Conservation (phyloP, 2,113 vertebrate genomes). For the Python bivittatus region DNA sequence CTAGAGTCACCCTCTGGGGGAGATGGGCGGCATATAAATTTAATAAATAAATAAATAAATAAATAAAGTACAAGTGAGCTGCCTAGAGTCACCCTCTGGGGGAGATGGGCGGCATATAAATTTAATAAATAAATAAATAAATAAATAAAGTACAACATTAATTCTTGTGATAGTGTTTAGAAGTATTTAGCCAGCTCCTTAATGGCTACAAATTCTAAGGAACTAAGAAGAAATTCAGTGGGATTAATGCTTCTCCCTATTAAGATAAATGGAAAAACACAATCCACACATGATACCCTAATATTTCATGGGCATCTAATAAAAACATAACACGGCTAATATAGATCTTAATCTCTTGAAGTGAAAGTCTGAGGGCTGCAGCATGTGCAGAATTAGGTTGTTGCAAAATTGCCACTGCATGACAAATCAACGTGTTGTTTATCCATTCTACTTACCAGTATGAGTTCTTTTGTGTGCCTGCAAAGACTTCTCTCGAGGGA, state of each 20-base stretch:
- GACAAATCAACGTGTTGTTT: background rate
- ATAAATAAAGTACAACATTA: background rate
- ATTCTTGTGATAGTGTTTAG: background rate
- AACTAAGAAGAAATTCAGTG: background rate
- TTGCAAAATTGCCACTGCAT: background rate
- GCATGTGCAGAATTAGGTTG: background rate
- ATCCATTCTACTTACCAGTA: conserved; percentile 81
- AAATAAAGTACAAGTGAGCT: too few species aligned
- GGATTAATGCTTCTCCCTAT: background rate
- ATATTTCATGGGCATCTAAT: background rate
- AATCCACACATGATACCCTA: background rate
- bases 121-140: too few species aligned
- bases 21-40: too few species aligned
- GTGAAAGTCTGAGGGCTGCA: background rate
- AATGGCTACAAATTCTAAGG: background rate
- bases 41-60: too few species aligned
- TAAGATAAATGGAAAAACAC: background rate
- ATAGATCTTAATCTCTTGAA: background rate
- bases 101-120: too few species aligned
- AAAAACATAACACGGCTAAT: background rate
- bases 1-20: too few species aligned
- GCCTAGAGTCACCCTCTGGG: too few species aligned
- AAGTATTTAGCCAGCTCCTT: background rate
- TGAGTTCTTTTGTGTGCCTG: conserved; percentile 98
- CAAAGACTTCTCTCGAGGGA: conserved; percentile 94